Conservation (phyloP, 2,888 invertebrate species). For the Lydus trimaculatus region DNA sequence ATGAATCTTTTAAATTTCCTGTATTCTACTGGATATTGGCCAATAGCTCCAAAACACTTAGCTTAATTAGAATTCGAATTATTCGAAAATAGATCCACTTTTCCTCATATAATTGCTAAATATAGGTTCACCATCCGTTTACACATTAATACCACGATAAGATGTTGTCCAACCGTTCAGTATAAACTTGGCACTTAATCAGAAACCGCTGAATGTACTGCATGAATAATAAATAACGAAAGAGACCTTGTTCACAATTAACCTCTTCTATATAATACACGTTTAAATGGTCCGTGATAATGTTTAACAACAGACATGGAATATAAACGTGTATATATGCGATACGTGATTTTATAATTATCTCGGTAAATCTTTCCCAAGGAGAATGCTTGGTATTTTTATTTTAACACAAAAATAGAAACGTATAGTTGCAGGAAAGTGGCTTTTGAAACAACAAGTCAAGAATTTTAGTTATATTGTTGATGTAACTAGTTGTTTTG, state of each 20-base stretch:
- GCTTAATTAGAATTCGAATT: neutral
- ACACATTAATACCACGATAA: constrained; percentile 13
- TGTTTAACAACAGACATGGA: neutral
- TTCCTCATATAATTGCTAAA: neutral
- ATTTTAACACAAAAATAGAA: neutral
- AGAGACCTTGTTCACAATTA: constrained; percentile 27
- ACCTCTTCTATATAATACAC: constrained; percentile 21
- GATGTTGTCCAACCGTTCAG: constrained; percentile 26
- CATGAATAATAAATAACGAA: constrained; percentile 37
- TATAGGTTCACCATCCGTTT: neutral
- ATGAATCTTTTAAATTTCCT: no score
- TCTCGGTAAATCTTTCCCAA: neutral
- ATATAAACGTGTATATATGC: neutral
- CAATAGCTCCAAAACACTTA: neutral
- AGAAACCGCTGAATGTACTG: constrained; percentile 30
- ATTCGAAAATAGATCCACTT: neutral
- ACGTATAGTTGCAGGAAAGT: neutral
- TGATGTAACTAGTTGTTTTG: neutral
- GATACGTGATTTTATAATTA: neutral
- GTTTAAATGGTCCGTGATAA: constrained; percentile 27
- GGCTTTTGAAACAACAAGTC: neutral
- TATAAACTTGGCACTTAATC: constrained; percentile 35
- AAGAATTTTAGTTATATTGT: neutral
- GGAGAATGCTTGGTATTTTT: neutral
- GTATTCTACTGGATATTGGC: no score